Percentiles rank a stretch among this genome's conserved stretches.
These are phyloP conservation scores for Ctenoplectra terminalis DNA, from an alignment of 1,140 invertebrate species.

Conservation along the genomic window DNA sequence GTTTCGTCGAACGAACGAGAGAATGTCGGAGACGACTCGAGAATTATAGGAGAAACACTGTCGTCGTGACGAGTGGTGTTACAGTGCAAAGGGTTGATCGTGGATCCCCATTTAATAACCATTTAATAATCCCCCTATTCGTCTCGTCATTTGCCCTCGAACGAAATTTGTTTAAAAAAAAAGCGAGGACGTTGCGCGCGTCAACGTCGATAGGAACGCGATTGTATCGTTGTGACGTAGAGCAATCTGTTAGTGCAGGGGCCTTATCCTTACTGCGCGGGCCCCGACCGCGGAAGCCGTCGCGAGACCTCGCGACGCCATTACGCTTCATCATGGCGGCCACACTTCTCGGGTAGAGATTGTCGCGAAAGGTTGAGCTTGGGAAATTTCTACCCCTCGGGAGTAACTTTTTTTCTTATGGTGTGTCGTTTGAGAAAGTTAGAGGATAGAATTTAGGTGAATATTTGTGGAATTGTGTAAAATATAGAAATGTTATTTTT, in stretches of 20 bases:
- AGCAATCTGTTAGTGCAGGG: slow-evolving; percentile 83
- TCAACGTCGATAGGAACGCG: slow-evolving; percentile 55
- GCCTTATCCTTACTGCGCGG: slow-evolving; percentile 83
- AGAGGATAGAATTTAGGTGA: no score
- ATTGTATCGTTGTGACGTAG: slow-evolving; percentile 78
- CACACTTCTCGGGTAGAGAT: not conserved
- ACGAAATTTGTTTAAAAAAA: slow-evolving; percentile 14
- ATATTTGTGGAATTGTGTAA: no score
- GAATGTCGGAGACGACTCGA: no score
- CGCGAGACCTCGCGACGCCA: slow-evolving; percentile 13
- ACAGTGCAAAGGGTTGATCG: no score
- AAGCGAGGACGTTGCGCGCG: slow-evolving; percentile 41
- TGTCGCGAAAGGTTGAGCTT: not conserved
- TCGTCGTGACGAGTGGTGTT: no score
- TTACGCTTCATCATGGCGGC: not conserved
- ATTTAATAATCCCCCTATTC: not conserved
- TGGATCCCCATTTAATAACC: not conserved
- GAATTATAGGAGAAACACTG: no score
- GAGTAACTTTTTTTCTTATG: not conserved
- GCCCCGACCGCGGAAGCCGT: slow-evolving; percentile 57
- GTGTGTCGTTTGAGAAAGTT: no score
- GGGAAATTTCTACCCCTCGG: not conserved
- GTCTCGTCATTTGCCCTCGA: slow-evolving; percentile 39
- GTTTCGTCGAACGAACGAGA: no score
- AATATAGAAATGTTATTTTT: no score